Percentiles rank a stretch among this genome's conserved stretches.
Evolutionary conservation across 2,113 vertebrate species (phyloP).

Genomic region (Heterochromis multidens): DNA sequence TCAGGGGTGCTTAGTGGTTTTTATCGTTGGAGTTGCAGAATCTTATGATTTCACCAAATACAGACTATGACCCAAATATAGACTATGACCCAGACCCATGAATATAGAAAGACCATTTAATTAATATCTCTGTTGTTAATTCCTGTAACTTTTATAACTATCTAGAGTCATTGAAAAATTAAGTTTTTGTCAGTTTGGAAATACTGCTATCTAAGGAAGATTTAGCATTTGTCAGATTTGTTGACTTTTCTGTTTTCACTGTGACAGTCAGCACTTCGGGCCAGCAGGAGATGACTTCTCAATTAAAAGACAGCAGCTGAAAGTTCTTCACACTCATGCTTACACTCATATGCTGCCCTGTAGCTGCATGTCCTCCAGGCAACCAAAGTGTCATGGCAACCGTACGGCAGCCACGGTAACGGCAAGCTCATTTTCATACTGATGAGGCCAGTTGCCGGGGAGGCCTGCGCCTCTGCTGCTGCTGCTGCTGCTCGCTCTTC

Average conservation of each 20-base stretch:
- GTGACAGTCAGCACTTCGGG: background rate
- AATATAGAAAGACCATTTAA: background rate
- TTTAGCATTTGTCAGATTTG: background rate
- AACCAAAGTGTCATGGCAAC: slow-evolving; percentile 62
- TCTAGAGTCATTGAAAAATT: background rate
- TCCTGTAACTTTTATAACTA: background rate
- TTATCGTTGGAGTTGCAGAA: background rate
- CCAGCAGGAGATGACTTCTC: background rate
- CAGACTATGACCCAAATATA: no score
- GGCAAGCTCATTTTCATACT: slow-evolving; percentile 68
- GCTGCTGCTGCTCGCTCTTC: slow-evolving; percentile 7
- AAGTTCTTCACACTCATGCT: background rate
- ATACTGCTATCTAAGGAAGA: no score
- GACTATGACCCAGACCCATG: no score
- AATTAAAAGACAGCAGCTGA: background rate
- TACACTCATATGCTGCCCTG: background rate
- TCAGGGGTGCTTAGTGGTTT: background rate
- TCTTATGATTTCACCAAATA: fast-evolving
- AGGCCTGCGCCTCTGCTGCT: background rate
- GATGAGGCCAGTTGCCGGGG: slow-evolving; percentile 54
- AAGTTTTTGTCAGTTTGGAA: background rate
- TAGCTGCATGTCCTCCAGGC: slow-evolving; percentile 33
- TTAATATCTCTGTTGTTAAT: background rate
- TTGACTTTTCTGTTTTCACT: background rate
- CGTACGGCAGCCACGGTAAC: slow-evolving; percentile 48